Evolutionary conservation across 2,797 vertebrate species (phyloP).

Genomic region (Silurus aristotelis): DNA sequence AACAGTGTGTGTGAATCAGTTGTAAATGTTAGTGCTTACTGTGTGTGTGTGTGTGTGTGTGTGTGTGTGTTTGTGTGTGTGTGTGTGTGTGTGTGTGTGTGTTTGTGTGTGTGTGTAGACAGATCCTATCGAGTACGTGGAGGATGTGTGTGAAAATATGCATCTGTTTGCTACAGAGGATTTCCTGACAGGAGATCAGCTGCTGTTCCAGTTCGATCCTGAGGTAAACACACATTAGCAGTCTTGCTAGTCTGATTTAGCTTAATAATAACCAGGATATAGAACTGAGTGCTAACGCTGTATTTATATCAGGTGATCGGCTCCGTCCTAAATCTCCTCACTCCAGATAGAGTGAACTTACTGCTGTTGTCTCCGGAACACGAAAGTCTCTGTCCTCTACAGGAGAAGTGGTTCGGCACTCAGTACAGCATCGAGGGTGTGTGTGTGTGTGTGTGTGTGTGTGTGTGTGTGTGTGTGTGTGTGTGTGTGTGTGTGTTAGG

Average conservation of each 20-base stretch:
- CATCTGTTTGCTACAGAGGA: constrained; percentile 90
- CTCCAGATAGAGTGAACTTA: constrained; percentile 88
- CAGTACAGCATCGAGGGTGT: constrained; percentile 90
- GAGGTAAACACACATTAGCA: constrained; percentile 71
- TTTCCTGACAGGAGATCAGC: constrained; percentile 92
- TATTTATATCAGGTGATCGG: constrained; percentile 80
- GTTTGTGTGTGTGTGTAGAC: constrained; percentile 71
- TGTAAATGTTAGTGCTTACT: neutral
- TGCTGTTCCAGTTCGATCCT: constrained; percentile 89
- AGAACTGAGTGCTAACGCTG: neutral
- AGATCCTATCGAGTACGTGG: constrained; percentile 92
- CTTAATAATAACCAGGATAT: neutral
- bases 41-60: neutral
- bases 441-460: constrained; percentile 34
- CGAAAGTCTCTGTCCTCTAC: constrained; percentile 86
- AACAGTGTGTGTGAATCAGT: neutral
- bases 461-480: neutral
- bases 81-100: constrained; percentile 24
- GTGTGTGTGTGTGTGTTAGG: neutral
- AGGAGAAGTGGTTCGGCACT: constrained; percentile 95
- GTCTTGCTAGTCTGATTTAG: neutral
- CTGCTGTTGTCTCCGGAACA: constrained; percentile 91
- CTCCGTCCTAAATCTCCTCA: constrained; percentile 83
- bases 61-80: neutral
- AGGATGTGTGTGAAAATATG: constrained; percentile 96